phyloP scores from a whole-genome alignment of 2,113 vertebrate species.

The Antennarius striatus region DNA sequence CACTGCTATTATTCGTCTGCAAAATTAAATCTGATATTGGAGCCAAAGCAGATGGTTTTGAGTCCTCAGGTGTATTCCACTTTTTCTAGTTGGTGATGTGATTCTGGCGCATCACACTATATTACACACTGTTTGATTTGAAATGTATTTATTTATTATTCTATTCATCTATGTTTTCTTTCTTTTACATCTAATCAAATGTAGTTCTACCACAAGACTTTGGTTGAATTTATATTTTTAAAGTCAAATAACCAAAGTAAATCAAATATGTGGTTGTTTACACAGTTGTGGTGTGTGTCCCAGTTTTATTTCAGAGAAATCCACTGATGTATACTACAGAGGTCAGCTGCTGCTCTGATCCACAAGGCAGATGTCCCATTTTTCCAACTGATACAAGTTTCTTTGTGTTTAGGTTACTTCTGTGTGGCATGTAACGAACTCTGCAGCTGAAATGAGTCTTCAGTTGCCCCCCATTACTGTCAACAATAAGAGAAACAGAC shows the following conservation, averaged over 20 bases:
- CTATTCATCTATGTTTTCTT: background rate
- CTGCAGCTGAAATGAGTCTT: constrained; percentile 57
- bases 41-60: constrained; percentile 1
- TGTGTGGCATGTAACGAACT: constrained; percentile 34
- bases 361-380: constrained; percentile 40
- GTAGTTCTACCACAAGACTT: background rate
- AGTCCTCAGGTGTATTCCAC: background rate
- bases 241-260: constrained; percentile 19
- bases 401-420: constrained; percentile 27
- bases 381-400: constrained; percentile 17
- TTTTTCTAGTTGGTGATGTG: background rate
- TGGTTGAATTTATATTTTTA: constrained; percentile 2
- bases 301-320: constrained; percentile 42
- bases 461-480: constrained; percentile 43
- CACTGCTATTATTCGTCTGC: background rate
- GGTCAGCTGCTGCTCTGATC: constrained; percentile 45
- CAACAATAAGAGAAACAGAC: constrained; percentile 55
- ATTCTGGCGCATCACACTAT: background rate
- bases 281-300: constrained; percentile 11
- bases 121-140: background rate
- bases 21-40: background rate
- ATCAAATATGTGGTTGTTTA: constrained; percentile 24
- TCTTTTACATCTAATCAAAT: constrained; percentile 6
- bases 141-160: background rate
- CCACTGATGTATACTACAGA: constrained; percentile 34